phyloP scores from a whole-genome alignment of 2,113 vertebrate species.

The Pseudopodoces humilis region DNA sequence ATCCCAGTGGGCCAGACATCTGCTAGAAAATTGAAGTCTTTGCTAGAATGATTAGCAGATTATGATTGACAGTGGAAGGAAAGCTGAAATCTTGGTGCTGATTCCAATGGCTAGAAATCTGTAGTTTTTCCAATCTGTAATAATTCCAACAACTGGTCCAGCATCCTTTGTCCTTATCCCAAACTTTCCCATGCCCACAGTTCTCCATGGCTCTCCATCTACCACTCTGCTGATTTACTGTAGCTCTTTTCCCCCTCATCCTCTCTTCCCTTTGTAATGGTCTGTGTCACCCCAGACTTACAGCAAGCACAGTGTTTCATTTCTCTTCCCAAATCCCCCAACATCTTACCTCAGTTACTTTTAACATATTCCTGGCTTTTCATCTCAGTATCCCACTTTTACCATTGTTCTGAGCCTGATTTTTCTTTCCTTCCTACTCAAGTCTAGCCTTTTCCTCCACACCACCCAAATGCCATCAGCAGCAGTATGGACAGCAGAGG shows the following conservation, averaged over 20 bases:
- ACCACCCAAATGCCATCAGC: neutral
- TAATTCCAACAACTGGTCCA: neutral
- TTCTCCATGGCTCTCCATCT: neutral
- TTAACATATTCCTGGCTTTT: neutral
- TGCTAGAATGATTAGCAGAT: neutral
- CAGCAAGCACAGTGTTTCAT: neutral
- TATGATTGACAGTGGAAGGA: neutral
- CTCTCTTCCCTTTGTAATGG: neutral
- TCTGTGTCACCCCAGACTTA: neutral
- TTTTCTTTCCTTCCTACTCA: neutral
- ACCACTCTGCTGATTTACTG: neutral
- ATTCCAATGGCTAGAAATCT: neutral
- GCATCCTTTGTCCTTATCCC: neutral
- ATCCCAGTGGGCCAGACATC: neutral
- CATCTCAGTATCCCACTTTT: neutral
- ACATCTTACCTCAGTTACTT: neutral
- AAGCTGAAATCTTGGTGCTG: neutral
- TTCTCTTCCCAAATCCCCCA: neutral
- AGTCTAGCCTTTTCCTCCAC: neutral
- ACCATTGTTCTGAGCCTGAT: rapidly evolving
- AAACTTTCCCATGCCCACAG: rapidly evolving
- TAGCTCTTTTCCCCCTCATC: neutral
- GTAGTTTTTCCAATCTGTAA: neutral
- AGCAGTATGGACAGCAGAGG: neutral
- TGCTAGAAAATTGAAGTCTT: neutral